Conservation (phyloP, 2,113 vertebrate genomes). For the Chaetops frenatus region DNA sequence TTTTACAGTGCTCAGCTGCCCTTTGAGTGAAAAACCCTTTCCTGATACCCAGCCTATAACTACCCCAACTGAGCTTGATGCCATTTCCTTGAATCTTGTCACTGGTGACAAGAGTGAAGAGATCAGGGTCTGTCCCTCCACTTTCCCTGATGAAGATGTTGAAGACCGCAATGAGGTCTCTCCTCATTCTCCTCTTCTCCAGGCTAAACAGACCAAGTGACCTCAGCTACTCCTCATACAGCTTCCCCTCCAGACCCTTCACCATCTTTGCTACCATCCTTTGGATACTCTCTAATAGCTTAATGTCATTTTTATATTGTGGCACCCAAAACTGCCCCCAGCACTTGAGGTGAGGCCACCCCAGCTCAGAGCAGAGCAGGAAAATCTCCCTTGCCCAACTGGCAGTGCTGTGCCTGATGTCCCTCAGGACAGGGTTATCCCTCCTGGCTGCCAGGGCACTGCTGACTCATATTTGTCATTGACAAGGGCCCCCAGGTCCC, state of each 20-base stretch:
- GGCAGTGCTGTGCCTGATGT: background rate
- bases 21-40: background rate
- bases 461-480: too few species aligned
- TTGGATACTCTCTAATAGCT: background rate
- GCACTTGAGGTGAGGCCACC: accelerated
- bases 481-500: background rate
- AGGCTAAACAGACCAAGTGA: background rate
- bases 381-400: background rate
- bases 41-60: background rate
- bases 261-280: background rate
- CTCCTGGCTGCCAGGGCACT: background rate
- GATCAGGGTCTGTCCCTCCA: background rate
- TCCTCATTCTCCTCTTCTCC: background rate
- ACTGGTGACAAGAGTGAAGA: background rate
- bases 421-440: accelerated
- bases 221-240: background rate
- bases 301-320: background rate
- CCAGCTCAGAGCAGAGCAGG: background rate
- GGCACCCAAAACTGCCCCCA: background rate
- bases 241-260: background rate
- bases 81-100: background rate
- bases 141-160: background rate
- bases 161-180: background rate
- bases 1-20: background rate
- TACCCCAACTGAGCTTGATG: background rate